Base-by-base conservation (phyloP, 2,797 vertebrate species). In the Mus caroli region DNA sequence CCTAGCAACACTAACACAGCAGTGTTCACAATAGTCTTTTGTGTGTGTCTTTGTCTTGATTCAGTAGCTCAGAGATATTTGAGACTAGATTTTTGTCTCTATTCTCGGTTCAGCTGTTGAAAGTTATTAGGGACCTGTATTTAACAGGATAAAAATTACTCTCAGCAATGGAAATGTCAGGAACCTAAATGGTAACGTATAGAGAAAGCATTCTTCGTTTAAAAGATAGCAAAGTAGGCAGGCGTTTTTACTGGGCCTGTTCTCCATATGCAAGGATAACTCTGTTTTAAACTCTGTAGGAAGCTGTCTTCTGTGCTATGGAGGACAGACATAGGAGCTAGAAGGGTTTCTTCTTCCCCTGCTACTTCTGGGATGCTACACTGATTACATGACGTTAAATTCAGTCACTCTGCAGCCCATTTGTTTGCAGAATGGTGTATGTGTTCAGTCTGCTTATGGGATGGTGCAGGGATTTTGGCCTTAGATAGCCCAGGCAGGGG, bases 11-110 rank as follows among this genome's bases (percentile, higher is more conserved):
- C 62, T 43, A 92, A 56, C 54, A 73, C 11, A 56, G 64, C 86
- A 46, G 58, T 75, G 73, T 83, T 24, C 31, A 11, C 75, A 88
- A 6, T 62, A 93, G 80, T 77, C 92, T 95, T 94, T 75, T 94
- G 26, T 78, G 22, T 92, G 79, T 71, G 64, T 76, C 75, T 94
- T 90, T 88, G 91, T 82, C 91, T 96, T 89, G 56, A 90, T 78
- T 79, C 19, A 90, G 34, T 22, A 86, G 46, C 75, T 79, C 34
- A n/a, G 24, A 77, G 54, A 54, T 67, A 79, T 82, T 87, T 22
- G 7, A 91, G 37, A 78, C 83, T 93, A 64, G 56, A 50, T 86
- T 76, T 91, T 92, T 56, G 34, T 78, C 14, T 91, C 78, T 88
- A 90, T 91, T 90, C 91, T 96, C 69, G 46, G 89, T 56, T 77